Evolutionary conservation across 2,797 vertebrate species (phyloP).

Genomic region (Anguilla obscura): DNA sequence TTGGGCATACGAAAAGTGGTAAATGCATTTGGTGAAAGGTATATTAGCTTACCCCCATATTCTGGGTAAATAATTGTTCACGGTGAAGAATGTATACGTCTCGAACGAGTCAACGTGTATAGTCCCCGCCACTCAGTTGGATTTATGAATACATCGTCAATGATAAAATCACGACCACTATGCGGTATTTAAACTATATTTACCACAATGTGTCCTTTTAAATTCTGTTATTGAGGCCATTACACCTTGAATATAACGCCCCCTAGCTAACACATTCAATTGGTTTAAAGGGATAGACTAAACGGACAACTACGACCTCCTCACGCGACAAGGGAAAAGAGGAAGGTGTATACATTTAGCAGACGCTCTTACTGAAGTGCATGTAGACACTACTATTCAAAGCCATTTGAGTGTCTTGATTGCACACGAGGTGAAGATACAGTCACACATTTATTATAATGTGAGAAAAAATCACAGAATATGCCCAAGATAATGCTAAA

Average conservation of each 20-base stretch:
- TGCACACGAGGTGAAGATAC: too few relatives aligned
- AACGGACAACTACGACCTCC: constrained; percentile 5
- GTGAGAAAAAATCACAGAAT: too few relatives aligned
- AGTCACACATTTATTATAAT: too few relatives aligned
- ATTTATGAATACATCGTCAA: neutral
- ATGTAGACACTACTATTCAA: too few relatives aligned
- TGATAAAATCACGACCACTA: neutral
- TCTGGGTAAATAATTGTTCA: neutral
- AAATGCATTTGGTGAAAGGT: neutral
- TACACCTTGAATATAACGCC: constrained; percentile 26
- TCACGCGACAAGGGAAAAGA: neutral
- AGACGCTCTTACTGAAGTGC: neutral
- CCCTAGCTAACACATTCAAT: constrained; percentile 1
- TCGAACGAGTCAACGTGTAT: too few relatives aligned
- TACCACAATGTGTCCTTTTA: neutral
- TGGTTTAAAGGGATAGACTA: neutral
- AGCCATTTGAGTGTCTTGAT: too few relatives aligned
- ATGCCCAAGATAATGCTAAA: neutral
- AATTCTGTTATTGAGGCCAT: constrained; percentile 40
- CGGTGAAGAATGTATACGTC: neutral
- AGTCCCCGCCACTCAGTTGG: neutral
- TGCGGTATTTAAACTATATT: neutral
- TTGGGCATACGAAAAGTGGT: neutral
- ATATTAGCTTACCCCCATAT: neutral
- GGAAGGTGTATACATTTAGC: neutral